Base-by-base conservation (phyloP, 2,888 invertebrate genomes). In the Agriopis marginaria region DNA sequence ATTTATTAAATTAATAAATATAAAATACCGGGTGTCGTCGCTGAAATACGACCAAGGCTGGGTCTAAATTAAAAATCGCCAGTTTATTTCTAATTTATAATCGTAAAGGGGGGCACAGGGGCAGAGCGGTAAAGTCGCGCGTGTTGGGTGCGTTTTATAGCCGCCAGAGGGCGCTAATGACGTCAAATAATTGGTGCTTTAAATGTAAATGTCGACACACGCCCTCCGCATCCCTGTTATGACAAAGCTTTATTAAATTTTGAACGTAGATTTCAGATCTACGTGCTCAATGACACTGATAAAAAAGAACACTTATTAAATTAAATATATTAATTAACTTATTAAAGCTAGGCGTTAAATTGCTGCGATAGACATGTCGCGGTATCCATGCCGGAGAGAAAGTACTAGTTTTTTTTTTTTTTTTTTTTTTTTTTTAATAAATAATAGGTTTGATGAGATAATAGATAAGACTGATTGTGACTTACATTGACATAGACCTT, bases 111-210 rank as follows among this genome's bases (percentile, higher is more conserved):
- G 60, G 64, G 58, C 50, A 42, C 23, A 40, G 82, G 79, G 83
- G 80, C 75, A 71, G 74, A 71, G 82, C 80, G 75, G 76, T 14
- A 56, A 61, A 70, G 62, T 66, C 81, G 86, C 85, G 86, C 88
- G 89, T 89, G 90, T 88, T 92, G 90, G 92, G 91, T 93, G 93
- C 93, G 93, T 92, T 93, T 93, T 92, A 93, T 92, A 80, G 89
- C 87, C 84, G 81, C 79, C 89, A 86, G 89, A 87, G 92, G 90
- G 91, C 92, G 91, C 93, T 93, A 93, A 94, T 93, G 93, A 93
- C 90, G 85, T 91, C 92, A 90, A 91, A 93, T 93, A 93, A 94
- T 93, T 93, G 93, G 92, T 91, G 89, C 93, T 94, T 93, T 93
- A 93, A 91, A 94, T 94, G 94, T 93, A 92, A 93, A 94, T 93